Conservation (phyloP, 2,888 invertebrate species). For the Folsomia candida region DNA sequence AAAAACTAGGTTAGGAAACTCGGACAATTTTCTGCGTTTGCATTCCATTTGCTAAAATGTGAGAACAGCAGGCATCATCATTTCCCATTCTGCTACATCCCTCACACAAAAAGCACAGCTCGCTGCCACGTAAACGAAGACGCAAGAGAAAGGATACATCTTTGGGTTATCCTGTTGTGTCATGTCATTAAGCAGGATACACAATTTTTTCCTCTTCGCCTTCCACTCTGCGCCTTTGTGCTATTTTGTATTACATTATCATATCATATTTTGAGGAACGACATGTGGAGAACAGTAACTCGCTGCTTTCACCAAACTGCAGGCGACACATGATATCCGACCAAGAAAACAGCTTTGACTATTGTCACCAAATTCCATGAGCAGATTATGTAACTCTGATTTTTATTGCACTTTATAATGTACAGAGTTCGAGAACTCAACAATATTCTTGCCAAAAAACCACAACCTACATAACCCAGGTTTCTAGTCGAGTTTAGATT, state of each 20-base stretch:
- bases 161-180: background rate
- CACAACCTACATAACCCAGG: background rate
- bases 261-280: background rate
- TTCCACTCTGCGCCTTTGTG: background rate
- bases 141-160: background rate
- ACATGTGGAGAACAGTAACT: too few species aligned
- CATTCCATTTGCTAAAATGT: constrained; percentile 16
- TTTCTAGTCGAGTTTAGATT: too few species aligned
- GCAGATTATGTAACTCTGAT: too few species aligned
- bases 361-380: background rate
- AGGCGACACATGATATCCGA: background rate
- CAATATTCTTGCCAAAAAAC: background rate
- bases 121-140: too few species aligned
- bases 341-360: background rate
- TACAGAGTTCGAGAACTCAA: too few species aligned
- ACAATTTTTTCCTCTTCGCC: background rate
- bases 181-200: background rate
- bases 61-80: background rate
- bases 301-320: too few species aligned
- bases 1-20: too few species aligned
- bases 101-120: too few species aligned
- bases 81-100: background rate
- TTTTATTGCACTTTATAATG: too few species aligned
- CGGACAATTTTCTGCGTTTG: constrained; percentile 12
- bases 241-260: background rate